Evolutionary conservation across 2,113 vertebrate genomes (phyloP), one percentile per base, ranked within the genome.

Genomic region (Triplophysa rosa): DNA sequence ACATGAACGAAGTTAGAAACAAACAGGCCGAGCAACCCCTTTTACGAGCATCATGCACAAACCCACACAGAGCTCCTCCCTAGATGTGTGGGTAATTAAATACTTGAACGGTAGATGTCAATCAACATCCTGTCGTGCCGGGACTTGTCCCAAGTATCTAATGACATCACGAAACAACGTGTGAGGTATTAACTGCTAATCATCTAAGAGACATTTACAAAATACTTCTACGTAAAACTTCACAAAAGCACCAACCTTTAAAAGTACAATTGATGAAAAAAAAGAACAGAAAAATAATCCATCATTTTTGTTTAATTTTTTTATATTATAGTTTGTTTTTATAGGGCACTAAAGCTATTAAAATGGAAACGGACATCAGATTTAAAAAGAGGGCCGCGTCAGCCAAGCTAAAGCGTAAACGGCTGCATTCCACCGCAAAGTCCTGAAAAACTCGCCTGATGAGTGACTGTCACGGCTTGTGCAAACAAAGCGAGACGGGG

Each of bases 1-100:
- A 77, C 14, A 82, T 47, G 7, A n/a, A n/a, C 8, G 2, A 9
- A 49, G 83, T 84, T 78, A 78, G 69, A 12, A 72, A 61, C 42
- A 65, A 77, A 61, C n/a, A 59, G 61, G 66, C n/a, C 49, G 77
- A 80, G 78, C 61, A 56, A 56, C 14, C 2, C 49, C 49, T 19
- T 54, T 40, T 71, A 0, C 49, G 62, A 61, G 40, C 72, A n/a
- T 49, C 16, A 45, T 23, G 21, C 16, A 59, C 67, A 78, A 67
- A 77, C 82, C 45, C 80, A 70, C 23, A 26, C 17, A 40, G 67
- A n/a, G 64, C 67, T 40, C 29, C 67, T 62, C 58, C 66, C 73
- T 42, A 33, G 64, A 10, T 58, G 23, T 9, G 13, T 29, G 26
- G 12, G 54, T 26, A 17, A 64, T 52, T 63, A 62, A 73, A 73